Base-by-base conservation (phyloP, 2,888 invertebrate species). In the Augiades crinisus region DNA sequence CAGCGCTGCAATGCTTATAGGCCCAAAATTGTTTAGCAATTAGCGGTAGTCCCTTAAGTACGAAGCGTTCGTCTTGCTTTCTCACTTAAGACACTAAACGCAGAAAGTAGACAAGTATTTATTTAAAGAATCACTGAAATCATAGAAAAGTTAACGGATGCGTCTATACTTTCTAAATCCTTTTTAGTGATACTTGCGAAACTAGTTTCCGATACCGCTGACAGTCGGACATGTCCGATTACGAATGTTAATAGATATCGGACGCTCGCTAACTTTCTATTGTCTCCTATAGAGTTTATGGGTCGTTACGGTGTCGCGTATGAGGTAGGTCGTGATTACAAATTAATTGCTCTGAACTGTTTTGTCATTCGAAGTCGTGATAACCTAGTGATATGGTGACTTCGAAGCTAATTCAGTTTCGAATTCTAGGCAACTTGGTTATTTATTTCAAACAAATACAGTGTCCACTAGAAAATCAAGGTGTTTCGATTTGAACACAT, bases 91-190 rank as follows among this genome's bases (percentile, higher is more conserved):
- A n/a, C n/a, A n/a, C n/a, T n/a, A n/a, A n/a, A 13, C 19, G 12
- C 21, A 44, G 31, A 19, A 33, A 33, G 33, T 21, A 6, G 2
- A 34, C 16, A 34, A 7, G 12, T 12, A 27, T 27, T 10, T 27
- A 21, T 12, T 10, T 6, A 16, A 47, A 55, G 57, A 57, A 56
- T 53, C 17, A 41, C 41, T 53, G 14, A 57, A 57, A 58, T 33
- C 19, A 37, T 56, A 59, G 55, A 57, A 54, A 61, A 14, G 19
- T 43, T 57, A 55, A 58, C 68, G 66, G 66, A 69, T 60, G 58
- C 38, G 36, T 33, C 34, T 43, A 22, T 44, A 76, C 82, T 83
- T 83, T 83, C 83, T 80, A 75, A 71, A 70, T 77, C 83, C 83
- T 81, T 82, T 72, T 78, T 70, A 74, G 75, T 65, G 41, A 22